These are phyloP conservation scores for Harmothoe impar DNA, from an alignment of 2,888 invertebrate species.

Conservation along the genomic window DNA sequence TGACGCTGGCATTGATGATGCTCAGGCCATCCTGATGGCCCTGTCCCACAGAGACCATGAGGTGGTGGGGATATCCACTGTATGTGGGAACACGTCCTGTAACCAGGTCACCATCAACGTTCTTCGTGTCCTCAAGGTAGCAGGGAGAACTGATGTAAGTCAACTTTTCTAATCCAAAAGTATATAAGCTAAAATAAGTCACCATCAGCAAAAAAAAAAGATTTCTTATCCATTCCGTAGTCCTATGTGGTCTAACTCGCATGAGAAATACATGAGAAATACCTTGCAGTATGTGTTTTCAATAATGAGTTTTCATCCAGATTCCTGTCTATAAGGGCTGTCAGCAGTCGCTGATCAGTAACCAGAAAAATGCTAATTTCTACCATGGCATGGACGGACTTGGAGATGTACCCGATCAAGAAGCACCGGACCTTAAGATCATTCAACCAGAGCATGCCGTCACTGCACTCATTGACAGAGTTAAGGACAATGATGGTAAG, in stretches of 20 bases:
- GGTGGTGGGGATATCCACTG: slow-evolving; percentile 89
- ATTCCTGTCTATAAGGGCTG: slow-evolving; percentile 62
- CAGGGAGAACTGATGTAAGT: slow-evolving; percentile 77
- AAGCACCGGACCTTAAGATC: neutral
- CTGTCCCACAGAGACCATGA: slow-evolving; percentile 81
- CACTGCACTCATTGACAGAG: neutral
- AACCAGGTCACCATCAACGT: slow-evolving; percentile 76
- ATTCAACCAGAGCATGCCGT: slow-evolving; percentile 46
- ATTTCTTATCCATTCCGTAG: no score
- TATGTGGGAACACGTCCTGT: slow-evolving; percentile 84
- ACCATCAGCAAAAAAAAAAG: no score
- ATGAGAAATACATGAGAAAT: no score
- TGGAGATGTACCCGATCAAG: slow-evolving; percentile 58
- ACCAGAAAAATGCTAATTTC: neutral
- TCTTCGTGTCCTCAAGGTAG: slow-evolving; percentile 74
- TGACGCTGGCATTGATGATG: slow-evolving; percentile 82
- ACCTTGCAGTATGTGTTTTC: no score
- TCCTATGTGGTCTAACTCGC: no score
- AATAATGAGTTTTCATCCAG: slow-evolving; percentile 2
- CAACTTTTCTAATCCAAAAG: no score
- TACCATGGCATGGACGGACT: slow-evolving; percentile 63
- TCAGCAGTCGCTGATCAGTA: neutral
- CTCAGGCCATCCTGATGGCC: slow-evolving; percentile 81
- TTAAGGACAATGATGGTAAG: slow-evolving; percentile 13
- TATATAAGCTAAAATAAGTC: no score